Evolutionary conservation across 1,140 invertebrate genomes (phyloP), one percentile per base, ranked within the genome.

Genomic region (Drosophila sucinea): DNA sequence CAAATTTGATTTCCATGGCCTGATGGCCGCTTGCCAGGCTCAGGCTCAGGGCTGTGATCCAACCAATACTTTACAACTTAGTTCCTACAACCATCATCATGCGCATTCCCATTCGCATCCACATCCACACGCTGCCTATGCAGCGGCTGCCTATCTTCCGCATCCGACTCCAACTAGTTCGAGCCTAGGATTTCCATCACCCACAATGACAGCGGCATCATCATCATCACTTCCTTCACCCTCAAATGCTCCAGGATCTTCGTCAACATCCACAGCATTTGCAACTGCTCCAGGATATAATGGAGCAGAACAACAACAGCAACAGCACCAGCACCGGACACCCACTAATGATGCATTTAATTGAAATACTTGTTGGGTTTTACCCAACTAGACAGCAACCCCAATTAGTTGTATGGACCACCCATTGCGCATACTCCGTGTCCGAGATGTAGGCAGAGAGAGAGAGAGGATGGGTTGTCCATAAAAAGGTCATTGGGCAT

Each of bases 1-100:
- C 94, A 97, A 97, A 92, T 98, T 98, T 92, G 97, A 98, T 93
- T 98, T 98, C 93, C 95, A 95, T 91, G 96, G 96, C 1, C 92
- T 97, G 74, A 96, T 96, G 93, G 95, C 96, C 56, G 96, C 97
- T 4, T 97, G 96, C 90, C 97, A 98, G 91, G 93, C 95, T 10
- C 96, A 96, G 81, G 94, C 95, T n/a, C 93, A 94, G 72, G 91
- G 90, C 38, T 90, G 90, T 58, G 91, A 92, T 79, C 77, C 91
- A 27, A 73, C 91, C 44, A 83, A 69, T 60, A 91, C 91, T 23
- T 51, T 51, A 51, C 23, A 6, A 85, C 67, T 92, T 40, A 81
- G 87, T 73, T 87, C 90, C 74, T 91, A 90, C 41, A 90, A 85
- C 71, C 79, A 76, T 81, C 92, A 85, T 44, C 64, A 58, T 30